Conservation (phyloP, 2,888 invertebrate species). For the Lithophane socia region DNA sequence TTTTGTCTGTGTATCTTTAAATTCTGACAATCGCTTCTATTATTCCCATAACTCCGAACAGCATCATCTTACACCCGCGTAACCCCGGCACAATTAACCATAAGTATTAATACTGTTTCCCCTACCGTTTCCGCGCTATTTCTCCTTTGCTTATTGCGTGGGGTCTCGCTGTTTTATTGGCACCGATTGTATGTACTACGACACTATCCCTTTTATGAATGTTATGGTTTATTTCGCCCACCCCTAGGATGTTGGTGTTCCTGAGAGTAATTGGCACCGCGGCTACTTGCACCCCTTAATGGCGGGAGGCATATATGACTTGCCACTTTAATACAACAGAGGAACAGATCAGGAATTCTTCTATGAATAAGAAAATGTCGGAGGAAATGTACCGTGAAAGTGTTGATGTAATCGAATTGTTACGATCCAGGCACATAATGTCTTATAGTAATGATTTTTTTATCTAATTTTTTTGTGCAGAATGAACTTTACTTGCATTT, state of each 20-base stretch:
- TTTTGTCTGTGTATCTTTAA: neutral
- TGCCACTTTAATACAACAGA: conserved; percentile 60
- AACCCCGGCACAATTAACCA: conserved; percentile 87
- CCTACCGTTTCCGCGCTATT: conserved; percentile 88
- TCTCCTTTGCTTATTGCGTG: conserved; percentile 87
- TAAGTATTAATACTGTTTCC: conserved; percentile 90
- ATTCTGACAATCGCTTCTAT: conserved; percentile 1
- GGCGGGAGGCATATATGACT: conserved; percentile 60
- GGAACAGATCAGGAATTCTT: conserved; percentile 60
- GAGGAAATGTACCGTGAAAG: conserved; percentile 15
- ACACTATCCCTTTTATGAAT: conserved; percentile 88
- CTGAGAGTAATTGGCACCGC: conserved; percentile 72
- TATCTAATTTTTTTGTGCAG: neutral
- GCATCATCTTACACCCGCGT: conserved; percentile 77
- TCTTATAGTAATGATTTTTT: neutral
- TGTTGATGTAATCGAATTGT: conserved; percentile 15
- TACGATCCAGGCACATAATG: neutral
- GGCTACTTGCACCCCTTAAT: conserved; percentile 68
- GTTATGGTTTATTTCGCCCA: conserved; percentile 83
- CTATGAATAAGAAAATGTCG: conserved; percentile 52
- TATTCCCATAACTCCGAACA: conserved; percentile 35
- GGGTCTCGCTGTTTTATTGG: conserved; percentile 87
- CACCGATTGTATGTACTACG: conserved; percentile 87
- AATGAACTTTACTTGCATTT: neutral
- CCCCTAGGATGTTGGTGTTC: conserved; percentile 75